Base-by-base conservation (phyloP, 2,888 invertebrate genomes). In the Pherbina coryleti region DNA sequence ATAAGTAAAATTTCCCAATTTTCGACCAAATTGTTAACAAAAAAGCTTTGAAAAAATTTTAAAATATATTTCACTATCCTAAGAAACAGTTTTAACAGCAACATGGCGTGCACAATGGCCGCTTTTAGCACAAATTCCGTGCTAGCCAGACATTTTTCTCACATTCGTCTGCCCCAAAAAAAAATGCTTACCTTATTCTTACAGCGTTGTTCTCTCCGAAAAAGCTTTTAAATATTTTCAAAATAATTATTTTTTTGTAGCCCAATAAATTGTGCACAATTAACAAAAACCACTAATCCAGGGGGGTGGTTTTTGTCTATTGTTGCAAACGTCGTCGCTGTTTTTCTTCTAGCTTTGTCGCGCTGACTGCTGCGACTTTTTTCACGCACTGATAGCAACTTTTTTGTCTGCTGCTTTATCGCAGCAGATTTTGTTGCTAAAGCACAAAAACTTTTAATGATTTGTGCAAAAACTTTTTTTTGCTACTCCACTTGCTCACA, bases 251-350 rank as follows among this genome's bases (percentile, higher is more conserved):
- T 66, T 28, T 62, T 22, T 17, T 34, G 31, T 55, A 2, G 17
- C 3, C 5, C 25, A 19, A 57, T 49, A n/a, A 53, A 31, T 62
- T 34, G 22, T 44, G 28, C n/a, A 25, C 66, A 53, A 66, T 72
- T 31, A 34, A 75, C 75, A 75, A 79, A 84, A 84, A 85, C 87
- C 87, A 87, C 88, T 87, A 88, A 87, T 88, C 88, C 88, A 86
- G 80, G 87, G 84, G 85, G 81, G 88, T 87, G 87, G 85, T 86
- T 84, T 79, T 69, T 77, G 76, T 60, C 22, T 76, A 4, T 7
- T 64, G 28, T 57, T 57, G n/a, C 51, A 25, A 25, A 11, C 57
- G 64, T 22, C 8, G 60, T 28, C 57, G 34, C 34, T 57, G 53
- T 17, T 44, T n/a, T n/a, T n/a, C n/a, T n/a, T n/a, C 8, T 28